Evolutionary conservation across 2,888 invertebrate species (phyloP).

Genomic region (Celastrina argiolus): DNA sequence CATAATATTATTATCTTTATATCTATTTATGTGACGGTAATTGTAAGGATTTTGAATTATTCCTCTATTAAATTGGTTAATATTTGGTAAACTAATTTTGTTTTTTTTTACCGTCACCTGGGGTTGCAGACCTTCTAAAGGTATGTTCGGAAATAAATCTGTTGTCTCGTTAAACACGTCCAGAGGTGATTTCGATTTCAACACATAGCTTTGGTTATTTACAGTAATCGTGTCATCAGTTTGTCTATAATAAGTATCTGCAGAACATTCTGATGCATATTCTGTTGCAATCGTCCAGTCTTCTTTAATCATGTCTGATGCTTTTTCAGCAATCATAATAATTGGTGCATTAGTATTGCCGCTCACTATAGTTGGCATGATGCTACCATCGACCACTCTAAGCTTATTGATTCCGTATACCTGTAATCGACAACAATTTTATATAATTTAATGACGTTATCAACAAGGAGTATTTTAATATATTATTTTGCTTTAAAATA

Average conservation of each 20-base stretch:
- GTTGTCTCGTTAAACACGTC: constrained; percentile 16
- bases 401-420: constrained; percentile 83
- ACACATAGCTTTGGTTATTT: neutral
- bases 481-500: too few relatives aligned
- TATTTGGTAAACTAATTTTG: neutral
- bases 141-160: constrained; percentile 10
- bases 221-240: neutral
- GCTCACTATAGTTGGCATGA: constrained; percentile 88
- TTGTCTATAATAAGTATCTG: constrained; percentile 11
- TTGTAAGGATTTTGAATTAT: neutral
- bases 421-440: constrained; percentile 40
- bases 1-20: constrained; percentile 7
- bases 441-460: too few relatives aligned
- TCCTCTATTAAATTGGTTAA: neutral
- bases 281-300: constrained; percentile 72
- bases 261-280: constrained; percentile 14
- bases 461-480: too few relatives aligned
- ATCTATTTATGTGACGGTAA: neutral
- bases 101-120: neutral
- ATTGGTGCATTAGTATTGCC: constrained; percentile 91
- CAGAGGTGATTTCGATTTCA: neutral
- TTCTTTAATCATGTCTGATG: constrained; percentile 88
- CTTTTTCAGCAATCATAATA: constrained; percentile 91
- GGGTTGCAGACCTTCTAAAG: constrained; percentile 2
- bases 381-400: constrained; percentile 88